phyloP scores from a whole-genome alignment of 2,888 invertebrate genomes.

The Lasioglossum morio region DNA sequence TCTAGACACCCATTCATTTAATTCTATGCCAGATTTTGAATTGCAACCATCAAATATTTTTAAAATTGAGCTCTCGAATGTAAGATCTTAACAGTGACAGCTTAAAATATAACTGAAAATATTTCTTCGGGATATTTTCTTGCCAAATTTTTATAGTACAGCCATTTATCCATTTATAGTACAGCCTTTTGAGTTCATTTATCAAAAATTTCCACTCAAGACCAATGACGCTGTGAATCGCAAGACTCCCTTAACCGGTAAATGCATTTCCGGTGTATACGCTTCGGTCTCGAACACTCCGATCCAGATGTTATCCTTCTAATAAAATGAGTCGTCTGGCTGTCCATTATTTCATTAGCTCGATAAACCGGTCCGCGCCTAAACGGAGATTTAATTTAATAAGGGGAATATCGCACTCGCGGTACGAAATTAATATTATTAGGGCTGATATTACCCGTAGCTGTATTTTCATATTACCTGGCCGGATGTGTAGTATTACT shows the following conservation, averaged over 20 bases:
- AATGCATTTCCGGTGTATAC: background rate
- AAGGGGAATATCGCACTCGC: background rate
- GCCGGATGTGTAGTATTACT: background rate
- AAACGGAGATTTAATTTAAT: background rate
- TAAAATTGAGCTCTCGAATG: too few species aligned
- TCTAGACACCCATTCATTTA: too few species aligned
- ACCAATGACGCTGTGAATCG: too few species aligned
- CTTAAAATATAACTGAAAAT: too few species aligned
- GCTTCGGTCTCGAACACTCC: background rate
- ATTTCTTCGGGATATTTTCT: too few species aligned
- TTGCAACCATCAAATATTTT: too few species aligned
- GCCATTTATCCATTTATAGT: too few species aligned
- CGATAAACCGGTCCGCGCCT: conserved; percentile 18
- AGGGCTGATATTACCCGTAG: background rate
- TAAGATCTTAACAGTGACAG: too few species aligned
- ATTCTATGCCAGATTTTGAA: too few species aligned
- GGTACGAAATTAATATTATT: conserved; percentile 31
- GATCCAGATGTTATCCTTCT: background rate
- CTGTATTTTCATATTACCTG: background rate
- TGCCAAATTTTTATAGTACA: too few species aligned
- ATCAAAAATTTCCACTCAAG: too few species aligned
- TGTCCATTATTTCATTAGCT: conserved; percentile 17
- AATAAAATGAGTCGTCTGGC: background rate
- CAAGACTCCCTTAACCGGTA: background rate
- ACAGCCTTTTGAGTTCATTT: too few species aligned